Conservation (phyloP, 2,113 vertebrate genomes). For the Centropus bengalensis region DNA sequence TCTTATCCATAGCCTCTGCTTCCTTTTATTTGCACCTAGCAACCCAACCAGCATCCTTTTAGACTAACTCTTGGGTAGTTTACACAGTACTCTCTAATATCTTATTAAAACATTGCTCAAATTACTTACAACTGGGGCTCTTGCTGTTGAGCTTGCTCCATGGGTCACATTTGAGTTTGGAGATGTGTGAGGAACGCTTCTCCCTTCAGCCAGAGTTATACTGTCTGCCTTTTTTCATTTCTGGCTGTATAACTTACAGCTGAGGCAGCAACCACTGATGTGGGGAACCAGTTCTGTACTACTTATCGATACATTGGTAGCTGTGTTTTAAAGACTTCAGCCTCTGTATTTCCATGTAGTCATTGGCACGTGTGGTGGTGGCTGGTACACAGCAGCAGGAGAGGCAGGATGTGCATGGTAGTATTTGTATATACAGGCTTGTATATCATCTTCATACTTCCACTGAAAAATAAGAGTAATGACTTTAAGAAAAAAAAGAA, state of each 20-base stretch:
- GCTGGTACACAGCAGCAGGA: neutral
- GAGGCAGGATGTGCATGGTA: accelerated
- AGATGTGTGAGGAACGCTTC: neutral
- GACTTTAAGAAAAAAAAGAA: neutral
- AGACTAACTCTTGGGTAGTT: neutral
- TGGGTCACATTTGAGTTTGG: neutral
- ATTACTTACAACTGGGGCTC: neutral
- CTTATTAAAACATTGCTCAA: neutral
- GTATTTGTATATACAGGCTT: neutral
- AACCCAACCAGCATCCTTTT: neutral
- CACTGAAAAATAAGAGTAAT: neutral
- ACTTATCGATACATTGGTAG: neutral
- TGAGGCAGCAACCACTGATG: neutral
- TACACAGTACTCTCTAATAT: neutral
- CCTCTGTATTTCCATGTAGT: neutral
- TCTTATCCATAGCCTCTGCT: neutral
- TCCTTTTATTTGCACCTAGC: slow-evolving; percentile 33
- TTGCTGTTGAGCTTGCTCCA: neutral
- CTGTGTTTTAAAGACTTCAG: neutral
- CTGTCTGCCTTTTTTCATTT: neutral
- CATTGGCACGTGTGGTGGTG: neutral
- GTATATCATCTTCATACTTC: neutral
- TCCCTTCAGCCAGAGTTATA: neutral
- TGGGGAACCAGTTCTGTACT: neutral
- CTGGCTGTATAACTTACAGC: neutral